Conservation (phyloP, 2,797 vertebrate genomes). For the Pipistrellus pipistrellus region DNA sequence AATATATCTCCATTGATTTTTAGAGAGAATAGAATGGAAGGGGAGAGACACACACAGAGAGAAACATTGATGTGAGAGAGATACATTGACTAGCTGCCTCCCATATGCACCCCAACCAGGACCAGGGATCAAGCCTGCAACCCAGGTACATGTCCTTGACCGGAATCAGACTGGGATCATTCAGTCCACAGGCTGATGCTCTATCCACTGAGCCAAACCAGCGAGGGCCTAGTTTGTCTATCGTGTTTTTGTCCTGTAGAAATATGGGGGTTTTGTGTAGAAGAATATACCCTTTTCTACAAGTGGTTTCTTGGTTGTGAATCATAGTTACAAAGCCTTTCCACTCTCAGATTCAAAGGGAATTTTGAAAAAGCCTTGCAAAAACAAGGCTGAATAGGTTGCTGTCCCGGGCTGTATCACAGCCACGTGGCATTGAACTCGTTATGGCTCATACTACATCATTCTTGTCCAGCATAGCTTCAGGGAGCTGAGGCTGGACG, state of each 20-base stretch:
- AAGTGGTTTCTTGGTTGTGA: constrained; percentile 6
- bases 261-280: neutral
- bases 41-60: too few relatives aligned
- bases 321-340: neutral
- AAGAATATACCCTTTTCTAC: neutral
- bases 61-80: too few relatives aligned
- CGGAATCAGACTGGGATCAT: too few relatives aligned
- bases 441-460: fast-evolving
- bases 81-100: too few relatives aligned
- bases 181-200: too few relatives aligned
- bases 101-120: too few relatives aligned
- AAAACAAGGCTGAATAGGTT: neutral
- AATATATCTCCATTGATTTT: too few relatives aligned
- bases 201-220: too few relatives aligned
- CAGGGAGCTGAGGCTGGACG: neutral
- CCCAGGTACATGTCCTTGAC: too few relatives aligned
- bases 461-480: neutral
- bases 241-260: neutral
- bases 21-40: too few relatives aligned
- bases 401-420: neutral
- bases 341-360: neutral
- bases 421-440: fast-evolving
- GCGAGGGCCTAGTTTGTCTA: neutral
- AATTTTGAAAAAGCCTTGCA: neutral
- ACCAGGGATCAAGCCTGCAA: too few relatives aligned